Evolutionary conservation across 1,140 invertebrate species (phyloP).

Genomic region (Acromyrmex heyeri): DNA sequence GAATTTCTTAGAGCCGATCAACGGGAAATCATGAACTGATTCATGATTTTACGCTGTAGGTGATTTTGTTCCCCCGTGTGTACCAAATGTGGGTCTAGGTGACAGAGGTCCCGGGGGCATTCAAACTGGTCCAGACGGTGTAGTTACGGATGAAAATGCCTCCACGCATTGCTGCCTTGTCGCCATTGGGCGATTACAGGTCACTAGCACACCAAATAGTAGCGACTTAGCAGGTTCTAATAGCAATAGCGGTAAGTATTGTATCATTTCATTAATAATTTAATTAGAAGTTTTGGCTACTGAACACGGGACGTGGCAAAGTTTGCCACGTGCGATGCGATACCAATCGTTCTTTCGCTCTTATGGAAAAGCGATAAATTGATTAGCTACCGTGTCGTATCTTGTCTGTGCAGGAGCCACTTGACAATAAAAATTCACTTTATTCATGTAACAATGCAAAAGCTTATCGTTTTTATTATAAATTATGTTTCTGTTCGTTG

Average conservation of each 20-base stretch:
- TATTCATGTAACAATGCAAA: conserved; percentile 14
- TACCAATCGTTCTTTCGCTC: too few species aligned
- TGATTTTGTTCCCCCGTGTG: conserved; percentile 86
- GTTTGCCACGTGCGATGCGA: too few species aligned
- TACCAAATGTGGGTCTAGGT: conserved; percentile 85
- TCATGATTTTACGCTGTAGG: conserved; percentile 82
- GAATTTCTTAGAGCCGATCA: conserved; percentile 36
- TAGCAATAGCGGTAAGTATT: conserved; percentile 89
- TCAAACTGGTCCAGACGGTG: conserved; percentile 91
- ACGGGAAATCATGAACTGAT: conserved; percentile 69
- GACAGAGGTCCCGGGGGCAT: conserved; percentile 86
- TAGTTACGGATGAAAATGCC: conserved; percentile 91
- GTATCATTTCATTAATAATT: conserved; percentile 4
- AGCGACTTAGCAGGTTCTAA: conserved; percentile 95
- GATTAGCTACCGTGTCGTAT: too few species aligned
- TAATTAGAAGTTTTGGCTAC: not conserved
- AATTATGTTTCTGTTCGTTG: conserved; percentile 68
- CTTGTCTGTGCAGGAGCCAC: too few species aligned
- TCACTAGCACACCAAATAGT: conserved; percentile 97
- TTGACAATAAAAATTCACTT: not conserved
- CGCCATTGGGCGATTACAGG: conserved; percentile 98
- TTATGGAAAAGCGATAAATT: too few species aligned
- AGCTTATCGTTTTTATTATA: not conserved
- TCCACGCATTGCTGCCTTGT: conserved; percentile 98
- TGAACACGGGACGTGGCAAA: too few species aligned